phyloP scores from a whole-genome alignment of 2,888 invertebrate genomes.

The Chymomyza caudatula region DNA sequence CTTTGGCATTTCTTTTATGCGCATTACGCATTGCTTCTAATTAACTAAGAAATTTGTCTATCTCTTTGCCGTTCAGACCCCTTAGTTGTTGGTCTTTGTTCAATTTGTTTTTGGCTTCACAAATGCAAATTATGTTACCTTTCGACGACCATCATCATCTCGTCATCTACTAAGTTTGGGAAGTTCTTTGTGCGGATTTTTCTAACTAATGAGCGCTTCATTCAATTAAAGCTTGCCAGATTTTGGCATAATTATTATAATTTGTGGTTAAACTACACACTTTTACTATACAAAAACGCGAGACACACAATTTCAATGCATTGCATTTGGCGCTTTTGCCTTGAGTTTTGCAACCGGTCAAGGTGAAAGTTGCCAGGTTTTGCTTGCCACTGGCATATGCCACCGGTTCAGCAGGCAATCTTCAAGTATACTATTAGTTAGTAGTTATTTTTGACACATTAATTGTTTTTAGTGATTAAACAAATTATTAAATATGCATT shows the following conservation, averaged over 20 bases:
- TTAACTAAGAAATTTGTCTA: conserved; percentile 53
- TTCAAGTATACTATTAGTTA: not conserved
- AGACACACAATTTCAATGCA: conserved; percentile 17
- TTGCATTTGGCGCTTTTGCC: conserved; percentile 12
- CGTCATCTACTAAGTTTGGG: conserved; percentile 40
- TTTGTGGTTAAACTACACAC: conserved; percentile 27
- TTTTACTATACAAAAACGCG: not conserved
- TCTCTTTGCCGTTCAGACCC: conserved; percentile 25
- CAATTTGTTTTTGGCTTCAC: conserved; percentile 54
- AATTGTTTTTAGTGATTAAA: conserved; percentile 50
- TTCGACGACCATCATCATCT: not conserved
- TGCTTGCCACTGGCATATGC: conserved; percentile 16
- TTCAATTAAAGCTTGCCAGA: not conserved
- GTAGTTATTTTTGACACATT: conserved; percentile 61
- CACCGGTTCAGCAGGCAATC: not conserved
- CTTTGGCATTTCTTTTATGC: conserved; percentile 24
- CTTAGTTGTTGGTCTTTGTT: conserved; percentile 37
- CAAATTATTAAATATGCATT: conserved; percentile 32
- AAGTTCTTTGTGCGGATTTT: conserved; percentile 59
- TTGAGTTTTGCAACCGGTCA: conserved; percentile 59
- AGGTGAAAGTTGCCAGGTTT: conserved; percentile 75
- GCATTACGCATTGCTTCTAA: conserved; percentile 49
- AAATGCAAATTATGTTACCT: conserved; percentile 55
- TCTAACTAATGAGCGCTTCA: conserved; percentile 1
- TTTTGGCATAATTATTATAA: conserved; percentile 15